These are phyloP conservation scores for Hirtodrosophila duncani DNA, from an alignment of 2,888 invertebrate genomes.

Conservation along the genomic window DNA sequence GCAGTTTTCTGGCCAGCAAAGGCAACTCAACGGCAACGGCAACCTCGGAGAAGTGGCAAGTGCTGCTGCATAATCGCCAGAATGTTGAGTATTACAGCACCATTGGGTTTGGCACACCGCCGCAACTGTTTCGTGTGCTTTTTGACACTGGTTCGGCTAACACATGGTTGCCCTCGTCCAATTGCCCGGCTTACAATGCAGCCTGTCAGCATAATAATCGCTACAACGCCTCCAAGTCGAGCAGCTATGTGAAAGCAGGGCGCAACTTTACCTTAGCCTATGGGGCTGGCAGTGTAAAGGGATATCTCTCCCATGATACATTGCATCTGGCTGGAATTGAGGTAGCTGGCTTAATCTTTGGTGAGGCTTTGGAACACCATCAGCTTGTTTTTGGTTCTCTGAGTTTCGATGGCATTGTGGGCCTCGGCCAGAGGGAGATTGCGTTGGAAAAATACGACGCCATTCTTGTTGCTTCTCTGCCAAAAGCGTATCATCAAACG, in stretches of 20 bases:
- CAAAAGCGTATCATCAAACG: slow-evolving; percentile 2
- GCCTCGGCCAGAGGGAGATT: slow-evolving; percentile 29
- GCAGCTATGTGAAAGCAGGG: slow-evolving; percentile 90
- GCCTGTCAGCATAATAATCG: slow-evolving; percentile 96
- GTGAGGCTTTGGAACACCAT: slow-evolving; percentile 32
- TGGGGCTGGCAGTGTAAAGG: slow-evolving; percentile 95
- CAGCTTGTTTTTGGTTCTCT: slow-evolving; percentile 27
- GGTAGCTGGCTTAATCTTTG: slow-evolving; percentile 35
- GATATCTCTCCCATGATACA: slow-evolving; percentile 93
- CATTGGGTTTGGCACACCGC: slow-evolving; percentile 92
- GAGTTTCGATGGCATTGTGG: slow-evolving; percentile 50
- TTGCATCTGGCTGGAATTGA: slow-evolving; percentile 19
- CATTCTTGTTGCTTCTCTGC: slow-evolving; percentile 41
- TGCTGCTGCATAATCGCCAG: slow-evolving; percentile 24
- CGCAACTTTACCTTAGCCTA: slow-evolving; percentile 93
- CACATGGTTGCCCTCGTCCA: slow-evolving; percentile 97
- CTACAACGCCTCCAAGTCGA: slow-evolving; percentile 91
- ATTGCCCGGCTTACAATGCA: slow-evolving; percentile 92
- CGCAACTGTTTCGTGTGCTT: slow-evolving; percentile 93
- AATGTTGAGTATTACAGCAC: slow-evolving; percentile 89
- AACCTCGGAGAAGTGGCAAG: neutral
- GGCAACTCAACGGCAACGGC: neutral
- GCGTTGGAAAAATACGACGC: slow-evolving; percentile 33
- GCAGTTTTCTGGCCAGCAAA: slow-evolving; percentile 3
- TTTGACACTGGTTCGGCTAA: slow-evolving; percentile 99